These are phyloP conservation scores for Columba livia DNA, from an alignment of 2,113 vertebrate species.

Conservation along the genomic window DNA sequence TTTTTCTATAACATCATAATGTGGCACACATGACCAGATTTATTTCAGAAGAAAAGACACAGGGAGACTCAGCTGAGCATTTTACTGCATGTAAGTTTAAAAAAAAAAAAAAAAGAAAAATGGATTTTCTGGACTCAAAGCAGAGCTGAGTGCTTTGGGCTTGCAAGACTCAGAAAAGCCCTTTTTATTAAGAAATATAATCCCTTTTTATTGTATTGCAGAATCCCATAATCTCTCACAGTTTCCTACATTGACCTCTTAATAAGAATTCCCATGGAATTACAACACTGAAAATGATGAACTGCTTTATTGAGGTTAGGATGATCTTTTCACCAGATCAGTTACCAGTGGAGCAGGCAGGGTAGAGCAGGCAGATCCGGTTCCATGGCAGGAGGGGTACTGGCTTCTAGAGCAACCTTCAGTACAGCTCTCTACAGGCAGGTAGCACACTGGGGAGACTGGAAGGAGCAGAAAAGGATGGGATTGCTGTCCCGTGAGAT, in stretches of 20 bases:
- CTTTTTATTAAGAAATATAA: conserved; percentile 67
- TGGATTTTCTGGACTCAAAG: conserved; percentile 29
- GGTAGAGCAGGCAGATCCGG: not conserved
- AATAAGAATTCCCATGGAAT: conserved; percentile 4
- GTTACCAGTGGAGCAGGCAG: not conserved
- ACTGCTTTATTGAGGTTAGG: not conserved
- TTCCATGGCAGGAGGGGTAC: not conserved
- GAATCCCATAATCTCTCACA: conserved; percentile 14
- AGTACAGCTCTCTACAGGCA: not conserved
- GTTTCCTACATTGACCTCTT: conserved; percentile 15
- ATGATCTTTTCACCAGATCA: not conserved
- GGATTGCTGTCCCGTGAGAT: not conserved
- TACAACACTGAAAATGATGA: conserved; percentile 17
- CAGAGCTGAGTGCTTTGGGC: not conserved
- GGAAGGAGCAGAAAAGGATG: not conserved
- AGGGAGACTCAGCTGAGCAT: not conserved
- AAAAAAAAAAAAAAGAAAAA: not conserved
- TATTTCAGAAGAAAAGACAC: conserved; percentile 27
- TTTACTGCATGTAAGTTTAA: not conserved
- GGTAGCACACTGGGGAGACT: not conserved
- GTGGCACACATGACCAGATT: not conserved
- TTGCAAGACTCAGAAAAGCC: conserved; percentile 29
- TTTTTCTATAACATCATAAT: not conserved
- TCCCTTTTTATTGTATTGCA: conserved; percentile 64
- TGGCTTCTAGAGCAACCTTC: not conserved